Percentiles rank a stretch among this genome's conserved stretches.
These are phyloP conservation scores for Thalpophila matura DNA, from an alignment of 2,888 invertebrate genomes.

Conservation along the genomic window DNA sequence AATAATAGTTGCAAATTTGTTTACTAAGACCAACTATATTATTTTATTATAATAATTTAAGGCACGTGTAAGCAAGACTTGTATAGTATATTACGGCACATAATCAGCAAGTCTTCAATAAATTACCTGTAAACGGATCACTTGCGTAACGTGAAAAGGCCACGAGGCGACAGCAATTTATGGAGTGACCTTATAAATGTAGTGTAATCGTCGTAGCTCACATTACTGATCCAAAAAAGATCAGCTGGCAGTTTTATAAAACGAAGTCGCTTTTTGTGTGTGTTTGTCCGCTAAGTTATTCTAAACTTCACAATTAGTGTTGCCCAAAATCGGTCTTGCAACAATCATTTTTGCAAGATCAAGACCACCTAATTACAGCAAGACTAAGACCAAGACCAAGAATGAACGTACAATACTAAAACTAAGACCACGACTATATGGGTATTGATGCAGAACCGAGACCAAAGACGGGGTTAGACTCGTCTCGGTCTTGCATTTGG, in stretches of 20 bases:
- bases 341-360: too few species aligned
- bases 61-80: constrained; percentile 7
- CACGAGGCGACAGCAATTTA: constrained; percentile 24
- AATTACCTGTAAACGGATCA: constrained; percentile 23
- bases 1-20: neutral
- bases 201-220: constrained; percentile 30
- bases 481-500: too few species aligned
- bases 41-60: neutral
- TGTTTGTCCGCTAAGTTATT: too few species aligned
- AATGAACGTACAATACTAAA: too few species aligned
- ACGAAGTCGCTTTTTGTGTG: too few species aligned
- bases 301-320: too few species aligned
- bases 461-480: too few species aligned
- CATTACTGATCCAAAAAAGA: constrained; percentile 41
- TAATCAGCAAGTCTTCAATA: constrained; percentile 13
- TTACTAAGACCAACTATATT: constrained; percentile 3
- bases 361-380: too few species aligned
- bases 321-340: too few species aligned
- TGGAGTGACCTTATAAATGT: constrained; percentile 29
- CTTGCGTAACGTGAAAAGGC: constrained; percentile 25
- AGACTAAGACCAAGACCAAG: too few species aligned
- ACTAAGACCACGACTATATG: too few species aligned
- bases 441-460: too few species aligned
- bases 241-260: neutral
- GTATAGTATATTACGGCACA: constrained; percentile 12